Evolutionary conservation across 2,888 invertebrate species (phyloP), one percentile per base, ranked within the genome.

Genomic region (Neria commutata): DNA sequence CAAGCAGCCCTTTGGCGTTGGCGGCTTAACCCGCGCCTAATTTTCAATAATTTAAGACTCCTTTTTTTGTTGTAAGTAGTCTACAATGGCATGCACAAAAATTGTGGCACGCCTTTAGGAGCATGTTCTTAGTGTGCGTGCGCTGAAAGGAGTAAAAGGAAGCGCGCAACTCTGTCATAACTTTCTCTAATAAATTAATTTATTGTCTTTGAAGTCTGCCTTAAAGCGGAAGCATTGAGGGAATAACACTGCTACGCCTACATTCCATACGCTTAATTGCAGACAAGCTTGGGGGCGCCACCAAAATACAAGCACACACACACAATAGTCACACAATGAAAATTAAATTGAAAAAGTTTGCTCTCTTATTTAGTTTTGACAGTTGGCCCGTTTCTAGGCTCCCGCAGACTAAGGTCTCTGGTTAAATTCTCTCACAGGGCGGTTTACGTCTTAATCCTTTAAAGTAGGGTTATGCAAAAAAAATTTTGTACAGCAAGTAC

Each of bases 21-120:
- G n/a, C n/a, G n/a, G n/a, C n/a, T n/a, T n/a, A n/a, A 26, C 6
- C 49, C 16, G 11, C 6, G 29, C 29, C 11, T 29, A 11, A 8
- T 29, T 29, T 29, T 8, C 29, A 11, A 29, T 29, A 8, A 29
- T 29, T 29, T 29, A 8, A 29, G 11, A 29, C 29, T 37, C 3
- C 19, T 33, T 49, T 49, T 33, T 16, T 3, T 47, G 14, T 24
- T 46, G 48, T 37, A n/a, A 4, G 37, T 11, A 37, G 4, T 10
- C n/a, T 37, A 37, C 8, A 37, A 29, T 29, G 29, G 37, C n/a
- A 37, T 26, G 26, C 26, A 11, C 40, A 14, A 3, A 37, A 29
- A 46, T 33, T 37, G 45, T 46, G 25, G 33, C 29, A 54, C 29
- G 23, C 29, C 46, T 54, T 54, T 33, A 54, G 17, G 34, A 14